Conservation (phyloP, 2,113 vertebrate genomes). For the Clupea harengus region DNA sequence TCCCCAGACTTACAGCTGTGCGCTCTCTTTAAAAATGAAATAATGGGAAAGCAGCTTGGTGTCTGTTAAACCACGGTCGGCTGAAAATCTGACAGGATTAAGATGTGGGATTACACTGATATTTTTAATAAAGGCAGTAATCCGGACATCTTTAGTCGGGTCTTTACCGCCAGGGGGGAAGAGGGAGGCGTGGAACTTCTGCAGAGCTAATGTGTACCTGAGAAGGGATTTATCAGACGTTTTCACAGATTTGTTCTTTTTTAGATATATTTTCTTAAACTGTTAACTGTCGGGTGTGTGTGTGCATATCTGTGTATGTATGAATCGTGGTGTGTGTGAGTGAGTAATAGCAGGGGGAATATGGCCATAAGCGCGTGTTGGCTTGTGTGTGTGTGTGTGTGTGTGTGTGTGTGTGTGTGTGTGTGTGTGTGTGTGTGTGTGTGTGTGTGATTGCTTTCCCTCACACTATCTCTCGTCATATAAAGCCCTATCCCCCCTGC, state of each 20-base stretch:
- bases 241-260: not conserved
- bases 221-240: not conserved
- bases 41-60: no score
- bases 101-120: slow-evolving; percentile 20
- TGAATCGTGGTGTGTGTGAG: not conserved
- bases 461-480: no score
- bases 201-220: not conserved
- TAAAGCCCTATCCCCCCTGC: no score
- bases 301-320: not conserved
- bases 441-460: not conserved
- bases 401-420: no score
- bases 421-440: no score
- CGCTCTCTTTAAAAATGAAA: not conserved
- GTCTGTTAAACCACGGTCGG: not conserved
- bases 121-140: slow-evolving; percentile 10
- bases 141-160: not conserved
- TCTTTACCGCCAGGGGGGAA: not conserved
- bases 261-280: not conserved
- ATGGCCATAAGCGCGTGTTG: no score
- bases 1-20: not conserved
- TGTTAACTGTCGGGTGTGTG: not conserved
- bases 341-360: no score
- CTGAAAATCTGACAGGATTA: slow-evolving; percentile 15
- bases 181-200: no score
- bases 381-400: no score